Percentiles rank a stretch among this genome's conserved stretches.
These are phyloP conservation scores for Pygoscelis antarcticus DNA, from an alignment of 2,113 vertebrate species.

Conservation along the genomic window DNA sequence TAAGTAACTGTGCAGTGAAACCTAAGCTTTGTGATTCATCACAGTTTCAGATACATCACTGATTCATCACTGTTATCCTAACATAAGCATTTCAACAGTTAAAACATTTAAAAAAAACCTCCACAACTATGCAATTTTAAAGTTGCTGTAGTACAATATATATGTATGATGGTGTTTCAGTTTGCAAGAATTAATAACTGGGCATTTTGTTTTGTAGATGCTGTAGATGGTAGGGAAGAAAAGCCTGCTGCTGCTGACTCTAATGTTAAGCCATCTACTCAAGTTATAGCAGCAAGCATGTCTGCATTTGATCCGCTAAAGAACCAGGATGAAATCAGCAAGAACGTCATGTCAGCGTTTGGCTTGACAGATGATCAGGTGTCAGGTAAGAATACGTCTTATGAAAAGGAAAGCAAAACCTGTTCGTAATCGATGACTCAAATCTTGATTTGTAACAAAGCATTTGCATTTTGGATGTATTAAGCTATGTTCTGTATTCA, in stretches of 20 bases:
- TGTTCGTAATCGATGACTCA: neutral
- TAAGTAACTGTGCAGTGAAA: neutral
- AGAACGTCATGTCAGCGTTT: constrained; percentile 97
- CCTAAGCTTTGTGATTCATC: neutral
- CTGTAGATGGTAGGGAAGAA: constrained; percentile 85
- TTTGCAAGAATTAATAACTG: neutral
- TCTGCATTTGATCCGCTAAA: constrained; percentile 97
- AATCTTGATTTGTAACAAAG: neutral
- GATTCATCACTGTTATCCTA: neutral
- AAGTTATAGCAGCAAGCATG: constrained; percentile 97
- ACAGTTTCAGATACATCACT: neutral
- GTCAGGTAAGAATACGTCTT: constrained; percentile 80
- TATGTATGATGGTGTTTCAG: neutral
- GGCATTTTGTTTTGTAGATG: constrained; percentile 70
- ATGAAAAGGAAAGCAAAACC: neutral
- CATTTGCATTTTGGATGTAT: neutral
- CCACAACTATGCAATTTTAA: neutral
- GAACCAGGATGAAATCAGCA: constrained; percentile 97
- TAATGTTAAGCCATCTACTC: constrained; percentile 85
- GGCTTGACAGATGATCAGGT: constrained; percentile 93
- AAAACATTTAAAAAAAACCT: neutral
- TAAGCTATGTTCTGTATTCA: neutral
- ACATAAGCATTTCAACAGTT: neutral
- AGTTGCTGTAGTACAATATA: neutral
- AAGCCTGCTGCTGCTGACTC: constrained; percentile 84